Evolutionary conservation across 2,113 vertebrate species (phyloP).

Genomic region (Falcunculus frontatus): DNA sequence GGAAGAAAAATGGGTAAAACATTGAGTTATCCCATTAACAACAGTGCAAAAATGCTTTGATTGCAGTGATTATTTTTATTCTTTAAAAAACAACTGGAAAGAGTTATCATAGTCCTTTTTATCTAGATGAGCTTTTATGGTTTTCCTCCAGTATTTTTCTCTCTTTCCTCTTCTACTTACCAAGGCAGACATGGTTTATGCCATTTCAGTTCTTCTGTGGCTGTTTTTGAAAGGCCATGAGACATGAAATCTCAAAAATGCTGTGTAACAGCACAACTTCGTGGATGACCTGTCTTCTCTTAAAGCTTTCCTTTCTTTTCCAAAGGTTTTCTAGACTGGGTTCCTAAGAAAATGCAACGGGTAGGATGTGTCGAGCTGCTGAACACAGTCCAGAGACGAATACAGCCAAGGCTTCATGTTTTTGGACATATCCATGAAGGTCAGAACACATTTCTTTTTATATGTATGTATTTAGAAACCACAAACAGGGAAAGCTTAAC

Average conservation of each 20-base stretch:
- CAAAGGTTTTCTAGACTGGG: constrained; percentile 95
- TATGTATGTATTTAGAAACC: background rate
- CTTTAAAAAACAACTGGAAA: background rate
- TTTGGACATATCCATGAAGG: constrained; percentile 98
- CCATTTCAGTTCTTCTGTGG: background rate
- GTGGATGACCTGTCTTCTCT: background rate
- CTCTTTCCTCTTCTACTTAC: background rate
- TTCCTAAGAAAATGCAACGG: constrained; percentile 96
- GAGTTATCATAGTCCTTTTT: background rate
- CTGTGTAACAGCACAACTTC: background rate
- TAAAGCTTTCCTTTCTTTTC: background rate
- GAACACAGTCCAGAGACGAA: constrained; percentile 92
- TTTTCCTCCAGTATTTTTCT: background rate
- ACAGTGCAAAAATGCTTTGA: background rate
- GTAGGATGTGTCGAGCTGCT: constrained; percentile 95
- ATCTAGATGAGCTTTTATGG: background rate
- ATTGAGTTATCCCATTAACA: background rate
- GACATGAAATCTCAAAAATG: background rate
- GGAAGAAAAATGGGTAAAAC: background rate
- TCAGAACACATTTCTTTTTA: constrained; percentile 44
- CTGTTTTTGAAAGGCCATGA: background rate
- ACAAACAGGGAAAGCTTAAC: background rate
- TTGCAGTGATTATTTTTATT: background rate
- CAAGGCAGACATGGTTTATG: background rate
- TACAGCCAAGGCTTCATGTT: constrained; percentile 91